A percentile compares a stretch with the other conserved stretches of the same genome.
Evolutionary conservation across 2,888 invertebrate species (phyloP).

Genomic region (Xanthostigma xanthostigma): DNA sequence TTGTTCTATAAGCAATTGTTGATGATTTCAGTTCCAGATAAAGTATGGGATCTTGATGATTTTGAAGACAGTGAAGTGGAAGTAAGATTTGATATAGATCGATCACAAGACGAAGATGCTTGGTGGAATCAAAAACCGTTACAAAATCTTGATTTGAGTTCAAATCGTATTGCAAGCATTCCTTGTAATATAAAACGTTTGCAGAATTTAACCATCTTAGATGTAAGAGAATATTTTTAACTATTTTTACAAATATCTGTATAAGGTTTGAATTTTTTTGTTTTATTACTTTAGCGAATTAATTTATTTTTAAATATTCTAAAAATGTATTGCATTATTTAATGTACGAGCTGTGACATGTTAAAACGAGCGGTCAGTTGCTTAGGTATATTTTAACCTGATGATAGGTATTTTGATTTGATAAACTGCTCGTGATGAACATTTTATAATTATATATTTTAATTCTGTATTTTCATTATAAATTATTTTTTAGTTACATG

Average conservation of each 20-base stretch:
- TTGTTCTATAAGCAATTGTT: too few species aligned
- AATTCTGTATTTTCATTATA: too few species aligned
- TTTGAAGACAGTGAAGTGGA: constrained; percentile 45
- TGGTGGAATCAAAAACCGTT: constrained; percentile 81
- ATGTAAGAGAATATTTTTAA: constrained; percentile 33
- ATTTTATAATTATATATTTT: constrained; percentile 4
- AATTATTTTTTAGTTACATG: constrained; percentile 49
- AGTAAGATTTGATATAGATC: constrained; percentile 39
- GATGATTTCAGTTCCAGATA: constrained; percentile 45
- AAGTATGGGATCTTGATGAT: constrained; percentile 59
- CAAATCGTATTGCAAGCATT: constrained; percentile 49
- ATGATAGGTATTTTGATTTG: too few species aligned
- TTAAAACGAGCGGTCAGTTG: too few species aligned
- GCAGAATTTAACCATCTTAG: constrained; percentile 49
- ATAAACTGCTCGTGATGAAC: background rate
- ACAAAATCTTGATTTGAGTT: constrained; percentile 61
- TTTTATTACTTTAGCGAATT: constrained; percentile 1
- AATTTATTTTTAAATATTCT: constrained; percentile 1
- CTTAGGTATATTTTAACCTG: too few species aligned
- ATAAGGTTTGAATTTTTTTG: too few species aligned
- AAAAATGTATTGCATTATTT: too few species aligned
- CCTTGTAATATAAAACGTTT: constrained; percentile 49
- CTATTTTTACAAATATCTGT: constrained; percentile 2
- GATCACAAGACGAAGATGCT: constrained; percentile 38
- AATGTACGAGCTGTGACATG: too few species aligned